Percentiles rank a stretch among this genome's conserved stretches.
Evolutionary conservation across 2,113 vertebrate genomes (phyloP).

Genomic region (Struthio camelus): DNA sequence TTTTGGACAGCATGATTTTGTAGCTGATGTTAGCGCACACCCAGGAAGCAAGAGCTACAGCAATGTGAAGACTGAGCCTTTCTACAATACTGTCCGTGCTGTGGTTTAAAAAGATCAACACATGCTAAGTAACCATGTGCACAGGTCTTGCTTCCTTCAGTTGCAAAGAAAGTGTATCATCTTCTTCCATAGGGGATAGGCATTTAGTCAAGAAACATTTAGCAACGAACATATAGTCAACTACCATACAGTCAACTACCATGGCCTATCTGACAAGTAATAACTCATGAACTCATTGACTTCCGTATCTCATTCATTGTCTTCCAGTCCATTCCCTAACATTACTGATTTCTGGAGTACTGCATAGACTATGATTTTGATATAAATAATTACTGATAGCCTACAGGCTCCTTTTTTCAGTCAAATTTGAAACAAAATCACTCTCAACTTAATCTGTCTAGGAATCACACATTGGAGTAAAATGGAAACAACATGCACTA

Average conservation of each 20-base stretch:
- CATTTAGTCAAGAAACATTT: neutral
- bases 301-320: neutral
- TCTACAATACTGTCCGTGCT: neutral
- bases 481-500: neutral
- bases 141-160: neutral
- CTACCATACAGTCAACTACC: neutral
- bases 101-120: neutral
- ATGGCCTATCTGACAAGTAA: neutral
- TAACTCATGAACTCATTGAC: neutral
- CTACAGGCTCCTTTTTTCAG: neutral
- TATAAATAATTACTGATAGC: neutral
- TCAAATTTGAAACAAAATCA: neutral
- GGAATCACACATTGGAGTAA: neutral
- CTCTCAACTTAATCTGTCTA: neutral
- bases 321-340: neutral
- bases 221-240: neutral
- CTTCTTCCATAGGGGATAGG: neutral
- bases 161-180: neutral
- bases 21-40: neutral
- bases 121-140: neutral
- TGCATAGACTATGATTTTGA: neutral
- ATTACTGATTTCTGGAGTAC: neutral
- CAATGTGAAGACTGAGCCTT: accelerated
- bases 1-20: neutral
- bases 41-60: neutral